Evolutionary conservation across 2,888 invertebrate genomes (phyloP), one percentile per base, ranked within the genome.

Genomic region (Athrips mouffetella): DNA sequence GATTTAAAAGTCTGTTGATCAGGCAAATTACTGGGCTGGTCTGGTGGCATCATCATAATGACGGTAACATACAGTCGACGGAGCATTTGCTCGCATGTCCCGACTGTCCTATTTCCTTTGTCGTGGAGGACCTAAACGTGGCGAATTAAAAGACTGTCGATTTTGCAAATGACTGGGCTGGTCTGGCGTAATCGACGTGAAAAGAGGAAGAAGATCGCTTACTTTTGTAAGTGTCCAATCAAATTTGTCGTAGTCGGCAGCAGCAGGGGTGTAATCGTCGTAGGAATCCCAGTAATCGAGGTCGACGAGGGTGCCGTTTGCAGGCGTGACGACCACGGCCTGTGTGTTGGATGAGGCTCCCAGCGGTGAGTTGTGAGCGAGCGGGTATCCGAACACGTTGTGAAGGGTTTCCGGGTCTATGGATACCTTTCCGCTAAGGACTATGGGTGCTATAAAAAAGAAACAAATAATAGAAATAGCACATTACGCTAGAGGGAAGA

Each of bases 181-280:
- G n/a, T n/a, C n/a, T n/a, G n/a, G n/a, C n/a, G n/a, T n/a, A n/a
- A n/a, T n/a, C n/a, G n/a, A n/a, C n/a, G n/a, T n/a, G n/a, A n/a
- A n/a, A n/a, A n/a, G n/a, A n/a, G n/a, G n/a, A n/a, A n/a, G n/a
- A n/a, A n/a, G n/a, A n/a, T 8, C n/a, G n/a, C 58, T 64, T 77
- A 91, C 91, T 86, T 91, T 92, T 13, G 93, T 86, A 16, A 93
- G 67, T 44, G 87, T 87, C 93, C 92, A 93, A 50, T 93, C 93
- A 65, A 94, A 93, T 46, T 80, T 79, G 58, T 93, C 92, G 54
- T 90, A 88, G 48, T 85, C 80, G 2, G 67, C 58, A 0, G 61
- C 47, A 0, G 79, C 62, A 1, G 75, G 76, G 5, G 58, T 63
- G 50, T 70, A 82, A 3, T 63, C 56, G 20, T 81, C 76, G 0